Evolutionary conservation across 2,113 vertebrate genomes (phyloP), one percentile per base, ranked within the genome.

Genomic region (Octodon degus): DNA sequence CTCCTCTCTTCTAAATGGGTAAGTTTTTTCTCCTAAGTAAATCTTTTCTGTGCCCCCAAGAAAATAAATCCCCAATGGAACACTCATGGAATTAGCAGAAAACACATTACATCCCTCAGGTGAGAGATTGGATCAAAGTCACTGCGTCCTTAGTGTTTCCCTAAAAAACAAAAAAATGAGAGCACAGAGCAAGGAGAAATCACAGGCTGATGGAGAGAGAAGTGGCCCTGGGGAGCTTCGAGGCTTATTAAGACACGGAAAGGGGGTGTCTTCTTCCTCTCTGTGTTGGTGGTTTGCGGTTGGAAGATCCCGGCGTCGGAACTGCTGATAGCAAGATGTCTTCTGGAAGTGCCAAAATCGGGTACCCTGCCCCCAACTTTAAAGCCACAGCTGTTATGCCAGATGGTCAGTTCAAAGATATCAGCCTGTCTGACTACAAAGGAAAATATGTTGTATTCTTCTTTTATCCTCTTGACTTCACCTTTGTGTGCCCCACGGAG

Each of bases 21-120:
- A 22, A 55, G 53, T 13, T 76, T 37, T 76, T 43, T 76, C 22
- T 76, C 10, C 72, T 25, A 24, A 76, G n/a, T 12, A 74, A 74
- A 25, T 43, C 37, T 76, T 43, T 43, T 43, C 22, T 43, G 40
- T 27, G 22, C 74, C 37, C 43, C 72, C 37, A 27, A 43, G 10
- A 70, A n/a, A 70, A 19, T 70, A n/a, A 70, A 70, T 34, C 34
- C 67, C 74, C 12, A 62, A 24, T 50, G 82, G 72, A 93, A 93
- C n/a, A 77, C 43, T 34, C 30, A n/a, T 63, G 30, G 80, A 96
- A 89, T 93, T 80, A 93, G 65, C 86, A 95, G 91, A 95, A 94
- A 92, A 96, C 80, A 19, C 43, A 80, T 67, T 84, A 80, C 25
- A 81, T 30, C 74, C 55, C 76, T 82, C 85, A 60, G 55, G 82